Conservation (phyloP, 2,888 invertebrate genomes). For the Caenorhabditis sinica region DNA sequence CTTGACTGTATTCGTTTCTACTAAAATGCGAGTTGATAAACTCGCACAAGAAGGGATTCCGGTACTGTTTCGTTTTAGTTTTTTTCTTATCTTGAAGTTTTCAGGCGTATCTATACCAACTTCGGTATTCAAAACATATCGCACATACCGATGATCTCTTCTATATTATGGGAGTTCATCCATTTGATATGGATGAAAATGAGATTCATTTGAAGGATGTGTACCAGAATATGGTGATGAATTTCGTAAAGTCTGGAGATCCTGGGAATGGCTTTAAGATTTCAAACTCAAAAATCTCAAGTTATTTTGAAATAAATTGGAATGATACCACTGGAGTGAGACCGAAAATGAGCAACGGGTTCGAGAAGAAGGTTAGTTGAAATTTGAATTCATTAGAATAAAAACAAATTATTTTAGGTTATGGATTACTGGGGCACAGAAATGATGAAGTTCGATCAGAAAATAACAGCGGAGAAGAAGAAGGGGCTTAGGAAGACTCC, state of each 20-base stretch:
- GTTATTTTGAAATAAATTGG: slow-evolving; percentile 55
- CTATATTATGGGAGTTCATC: slow-evolving; percentile 69
- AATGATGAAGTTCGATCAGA: slow-evolving; percentile 42
- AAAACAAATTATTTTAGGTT: slow-evolving; percentile 26
- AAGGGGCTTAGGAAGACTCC: too few relatives aligned
- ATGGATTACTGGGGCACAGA: slow-evolving; percentile 48
- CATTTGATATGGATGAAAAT: slow-evolving; percentile 66
- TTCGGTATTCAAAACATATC: slow-evolving; percentile 58
- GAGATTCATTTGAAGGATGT: slow-evolving; percentile 57
- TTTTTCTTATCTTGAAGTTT: too few relatives aligned
- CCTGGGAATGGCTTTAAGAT: slow-evolving; percentile 45
- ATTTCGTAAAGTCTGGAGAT: slow-evolving; percentile 62
- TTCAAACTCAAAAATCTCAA: background rate
- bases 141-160: slow-evolving; percentile 64
- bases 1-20: slow-evolving; percentile 38
- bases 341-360: slow-evolving; percentile 44
- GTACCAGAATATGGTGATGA: slow-evolving; percentile 61
- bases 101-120: slow-evolving; percentile 68
- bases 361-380: slow-evolving; percentile 30
- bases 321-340: slow-evolving; percentile 35
- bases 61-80: slow-evolving; percentile 12
- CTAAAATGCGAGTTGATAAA: slow-evolving; percentile 23
- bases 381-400: background rate
- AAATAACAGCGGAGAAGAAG: slow-evolving; percentile 6
- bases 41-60: slow-evolving; percentile 27